Evolutionary conservation across 2,797 vertebrate species (phyloP).

Genomic region (Amblyopsis hoosieri): DNA sequence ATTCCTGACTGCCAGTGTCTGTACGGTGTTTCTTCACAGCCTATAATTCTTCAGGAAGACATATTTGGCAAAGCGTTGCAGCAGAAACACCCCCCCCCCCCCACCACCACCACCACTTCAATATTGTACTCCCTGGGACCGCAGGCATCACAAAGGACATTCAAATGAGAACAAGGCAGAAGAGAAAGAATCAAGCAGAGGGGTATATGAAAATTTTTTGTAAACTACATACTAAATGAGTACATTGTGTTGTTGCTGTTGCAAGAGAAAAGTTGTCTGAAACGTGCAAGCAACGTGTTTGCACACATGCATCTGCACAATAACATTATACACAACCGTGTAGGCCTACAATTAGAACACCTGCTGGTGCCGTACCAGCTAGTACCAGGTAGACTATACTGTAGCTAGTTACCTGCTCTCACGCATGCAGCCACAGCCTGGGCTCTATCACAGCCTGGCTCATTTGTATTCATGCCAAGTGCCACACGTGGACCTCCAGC

Average conservation of each 20-base stretch:
- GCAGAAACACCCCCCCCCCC: conserved; percentile 42
- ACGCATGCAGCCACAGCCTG: conserved; percentile 54
- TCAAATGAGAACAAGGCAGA: conserved; percentile 39
- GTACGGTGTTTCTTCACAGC: neutral
- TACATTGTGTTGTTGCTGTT: conserved; percentile 3
- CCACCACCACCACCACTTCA: conserved; percentile 48
- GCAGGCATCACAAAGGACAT: conserved; percentile 43
- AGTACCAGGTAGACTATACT: neutral
- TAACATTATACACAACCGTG: too few relatives aligned
- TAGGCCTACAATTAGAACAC: too few relatives aligned
- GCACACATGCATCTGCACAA: too few relatives aligned
- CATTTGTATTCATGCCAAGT: conserved; percentile 44
- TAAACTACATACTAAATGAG: conserved; percentile 34
- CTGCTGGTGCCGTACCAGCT: too few relatives aligned
- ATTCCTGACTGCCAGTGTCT: neutral
- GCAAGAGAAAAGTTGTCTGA: too few relatives aligned
- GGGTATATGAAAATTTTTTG: conserved; percentile 17
- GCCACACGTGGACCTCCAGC: conserved; percentile 15
- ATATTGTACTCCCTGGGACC: conserved; percentile 59
- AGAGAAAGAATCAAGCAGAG: conserved; percentile 39
- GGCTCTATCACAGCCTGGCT: conserved; percentile 11
- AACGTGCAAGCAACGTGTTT: too few relatives aligned
- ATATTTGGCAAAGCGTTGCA: conserved; percentile 46
- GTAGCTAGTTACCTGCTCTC: too few relatives aligned
- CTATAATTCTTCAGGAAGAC: conserved; percentile 16